Conservation (phyloP, 2,113 vertebrate species). For the Phylloscopus whistleri region DNA sequence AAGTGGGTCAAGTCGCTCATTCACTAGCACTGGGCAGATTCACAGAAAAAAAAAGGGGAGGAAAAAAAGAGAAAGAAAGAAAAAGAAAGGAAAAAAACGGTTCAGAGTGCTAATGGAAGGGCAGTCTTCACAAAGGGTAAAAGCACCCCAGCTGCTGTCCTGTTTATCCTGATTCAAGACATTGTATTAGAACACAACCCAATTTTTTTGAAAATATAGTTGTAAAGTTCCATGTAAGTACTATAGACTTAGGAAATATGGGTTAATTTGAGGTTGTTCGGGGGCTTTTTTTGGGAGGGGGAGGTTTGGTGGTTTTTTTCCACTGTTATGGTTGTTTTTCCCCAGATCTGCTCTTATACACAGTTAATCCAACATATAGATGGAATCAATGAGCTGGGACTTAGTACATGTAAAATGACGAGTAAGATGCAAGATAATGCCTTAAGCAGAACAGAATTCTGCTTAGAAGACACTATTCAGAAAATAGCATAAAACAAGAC, state of each 20-base stretch:
- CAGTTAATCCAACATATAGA: not conserved
- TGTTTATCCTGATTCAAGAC: not conserved
- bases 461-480: not conserved
- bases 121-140: not conserved
- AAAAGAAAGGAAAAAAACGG: rapidly evolving
- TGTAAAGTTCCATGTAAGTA: not conserved
- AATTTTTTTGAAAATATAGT: not conserved
- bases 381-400: not conserved
- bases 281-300: not conserved
- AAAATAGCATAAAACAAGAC: not conserved
- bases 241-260: not conserved
- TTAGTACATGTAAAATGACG: not conserved
- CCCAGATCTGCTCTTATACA: not conserved
- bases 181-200: not conserved
- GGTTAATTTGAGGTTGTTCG: not conserved
- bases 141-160: not conserved
- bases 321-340: not conserved
- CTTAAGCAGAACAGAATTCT: not conserved
- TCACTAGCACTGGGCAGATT: not conserved
- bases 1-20: not conserved
- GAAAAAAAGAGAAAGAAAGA: not conserved
- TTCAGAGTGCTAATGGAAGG: not conserved
- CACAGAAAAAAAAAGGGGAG: too few relatives aligned
- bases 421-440: not conserved
- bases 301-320: not conserved